phyloP scores from a whole-genome alignment of 2,113 vertebrate genomes.

The Elephas maximus region DNA sequence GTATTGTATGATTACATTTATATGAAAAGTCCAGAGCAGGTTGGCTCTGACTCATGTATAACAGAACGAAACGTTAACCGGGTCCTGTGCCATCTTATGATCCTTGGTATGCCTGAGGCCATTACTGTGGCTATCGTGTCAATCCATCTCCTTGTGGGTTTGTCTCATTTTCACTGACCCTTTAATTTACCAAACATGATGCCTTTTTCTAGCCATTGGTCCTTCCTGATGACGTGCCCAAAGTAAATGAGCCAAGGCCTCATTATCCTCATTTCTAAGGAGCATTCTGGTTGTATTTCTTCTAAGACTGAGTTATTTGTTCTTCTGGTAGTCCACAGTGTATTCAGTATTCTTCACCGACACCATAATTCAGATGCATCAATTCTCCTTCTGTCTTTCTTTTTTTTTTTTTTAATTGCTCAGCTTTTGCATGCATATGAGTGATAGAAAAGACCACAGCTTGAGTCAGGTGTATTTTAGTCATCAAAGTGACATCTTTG shows the following conservation, averaged over 20 bases:
- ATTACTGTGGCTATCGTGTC: background rate
- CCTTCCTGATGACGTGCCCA: background rate
- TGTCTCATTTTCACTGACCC: background rate
- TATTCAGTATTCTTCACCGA: background rate
- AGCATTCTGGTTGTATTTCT: background rate
- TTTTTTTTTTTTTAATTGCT: background rate
- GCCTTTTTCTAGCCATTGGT: background rate
- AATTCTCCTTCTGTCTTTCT: background rate
- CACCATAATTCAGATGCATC: background rate
- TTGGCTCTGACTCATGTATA: background rate
- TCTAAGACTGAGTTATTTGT: background rate
- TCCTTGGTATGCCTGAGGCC: background rate
- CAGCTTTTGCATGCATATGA: background rate
- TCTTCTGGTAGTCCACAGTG: background rate
- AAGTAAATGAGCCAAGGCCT: background rate
- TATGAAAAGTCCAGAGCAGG: too few species aligned
- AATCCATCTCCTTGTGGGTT: background rate
- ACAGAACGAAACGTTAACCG: background rate
- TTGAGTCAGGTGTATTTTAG: too few species aligned
- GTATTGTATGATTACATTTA: too few species aligned
- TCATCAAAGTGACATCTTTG: too few species aligned
- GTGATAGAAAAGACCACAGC: background rate
- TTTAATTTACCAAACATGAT: background rate
- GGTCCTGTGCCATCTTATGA: background rate
- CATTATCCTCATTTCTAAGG: background rate